Percentiles rank a stretch among this genome's conserved stretches.
These are phyloP conservation scores for Anneissia japonica DNA, from an alignment of 35 echinoderm and acorn worm species.

Conservation along the genomic window DNA sequence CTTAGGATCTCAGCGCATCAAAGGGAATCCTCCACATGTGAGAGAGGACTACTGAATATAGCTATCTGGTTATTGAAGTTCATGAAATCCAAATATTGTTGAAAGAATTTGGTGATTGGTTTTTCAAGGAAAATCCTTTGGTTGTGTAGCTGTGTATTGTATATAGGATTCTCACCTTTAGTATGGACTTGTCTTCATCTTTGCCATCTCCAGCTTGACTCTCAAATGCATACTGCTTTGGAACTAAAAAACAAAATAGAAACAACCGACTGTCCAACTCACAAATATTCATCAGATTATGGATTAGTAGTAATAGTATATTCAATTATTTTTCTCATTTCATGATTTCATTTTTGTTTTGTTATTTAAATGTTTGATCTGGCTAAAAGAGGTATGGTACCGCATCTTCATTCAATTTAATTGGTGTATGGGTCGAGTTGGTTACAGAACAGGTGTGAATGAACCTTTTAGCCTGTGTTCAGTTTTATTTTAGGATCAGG, in stretches of 20 bases:
- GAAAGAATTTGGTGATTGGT: background rate
- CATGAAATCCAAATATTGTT: background rate
- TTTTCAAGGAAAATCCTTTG: background rate
- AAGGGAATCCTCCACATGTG: background rate
- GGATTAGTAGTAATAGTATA: no score
- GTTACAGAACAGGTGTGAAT: no score
- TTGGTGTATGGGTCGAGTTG: no score
- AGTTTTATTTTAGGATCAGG: background rate
- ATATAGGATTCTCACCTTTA: constrained; percentile 31
- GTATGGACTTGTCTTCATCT: constrained; percentile 26
- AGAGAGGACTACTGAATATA: background rate
- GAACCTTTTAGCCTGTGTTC: no score
- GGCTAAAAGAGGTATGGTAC: no score
- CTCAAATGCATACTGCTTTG: constrained; percentile 69
- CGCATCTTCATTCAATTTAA: no score
- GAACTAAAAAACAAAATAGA: constrained; percentile 25
- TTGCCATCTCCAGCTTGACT: constrained; percentile 9
- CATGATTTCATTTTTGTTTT: no score
- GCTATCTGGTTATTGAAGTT: background rate
- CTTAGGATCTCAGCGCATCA: background rate
- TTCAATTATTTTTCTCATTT: no score
- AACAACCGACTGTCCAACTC: constrained; percentile 14
- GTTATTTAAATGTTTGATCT: no score
- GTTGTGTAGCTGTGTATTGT: background rate
- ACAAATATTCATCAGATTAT: background rate